These are phyloP conservation scores for Muscina levida DNA, from an alignment of 2,888 invertebrate species.

Conservation along the genomic window DNA sequence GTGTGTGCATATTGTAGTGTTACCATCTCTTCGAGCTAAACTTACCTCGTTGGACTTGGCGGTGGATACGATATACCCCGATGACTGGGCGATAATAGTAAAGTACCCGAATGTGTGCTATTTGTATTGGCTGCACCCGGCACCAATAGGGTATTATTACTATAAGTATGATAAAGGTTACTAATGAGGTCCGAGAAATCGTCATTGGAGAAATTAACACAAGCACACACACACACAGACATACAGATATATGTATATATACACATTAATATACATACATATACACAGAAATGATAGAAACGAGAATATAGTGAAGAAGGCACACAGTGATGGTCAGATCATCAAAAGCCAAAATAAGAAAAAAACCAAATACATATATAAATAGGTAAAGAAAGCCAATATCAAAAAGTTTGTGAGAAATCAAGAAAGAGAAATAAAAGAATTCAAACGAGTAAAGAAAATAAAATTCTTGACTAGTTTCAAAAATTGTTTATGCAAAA, in stretches of 20 bases:
- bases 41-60: slow-evolving; percentile 84
- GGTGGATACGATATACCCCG: slow-evolving; percentile 91
- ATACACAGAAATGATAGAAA: slow-evolving; percentile 9
- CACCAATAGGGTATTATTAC: slow-evolving; percentile 82
- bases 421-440: neutral
- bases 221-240: slow-evolving; percentile 53
- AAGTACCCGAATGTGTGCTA: slow-evolving; percentile 79
- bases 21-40: too few relatives aligned
- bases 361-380: slow-evolving; percentile 63
- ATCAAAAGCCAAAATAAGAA: slow-evolving; percentile 50
- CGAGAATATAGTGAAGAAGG: neutral
- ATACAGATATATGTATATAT: slow-evolving; percentile 57
- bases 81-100: slow-evolving; percentile 82
- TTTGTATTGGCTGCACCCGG: slow-evolving; percentile 79
- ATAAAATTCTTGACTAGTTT: too few relatives aligned
- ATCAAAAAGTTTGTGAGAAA: neutral
- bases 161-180: slow-evolving; percentile 80
- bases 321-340: slow-evolving; percentile 52
- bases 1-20: too few relatives aligned
- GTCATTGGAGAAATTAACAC: too few relatives aligned
- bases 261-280: slow-evolving; percentile 55
- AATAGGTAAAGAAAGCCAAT: slow-evolving; percentile 11
- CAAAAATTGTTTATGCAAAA: too few relatives aligned
- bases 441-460: too few relatives aligned
- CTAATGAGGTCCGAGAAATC: slow-evolving; percentile 67